Conservation (phyloP, 2,797 vertebrate species). For the Danio tinwini region DNA sequence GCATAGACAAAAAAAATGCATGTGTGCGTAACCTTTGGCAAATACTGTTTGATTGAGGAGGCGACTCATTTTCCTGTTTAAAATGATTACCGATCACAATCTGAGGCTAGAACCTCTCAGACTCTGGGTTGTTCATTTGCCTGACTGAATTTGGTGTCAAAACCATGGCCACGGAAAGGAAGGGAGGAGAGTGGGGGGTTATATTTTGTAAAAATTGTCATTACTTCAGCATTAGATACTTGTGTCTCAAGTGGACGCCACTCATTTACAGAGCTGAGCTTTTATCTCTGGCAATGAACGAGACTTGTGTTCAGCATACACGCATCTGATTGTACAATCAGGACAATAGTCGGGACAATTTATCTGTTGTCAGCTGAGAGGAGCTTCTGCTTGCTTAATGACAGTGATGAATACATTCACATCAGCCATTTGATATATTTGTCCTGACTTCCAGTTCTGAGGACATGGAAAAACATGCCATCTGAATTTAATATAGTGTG, state of each 20-base stretch:
- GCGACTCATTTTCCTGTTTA: conserved; percentile 68
- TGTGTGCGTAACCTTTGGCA: conserved; percentile 78
- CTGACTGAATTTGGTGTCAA: conserved; percentile 56
- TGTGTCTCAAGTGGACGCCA: conserved; percentile 60
- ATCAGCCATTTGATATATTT: conserved; percentile 64
- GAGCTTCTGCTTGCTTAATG: conserved; percentile 60
- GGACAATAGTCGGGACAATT: conserved; percentile 65
- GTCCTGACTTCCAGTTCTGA: conserved; percentile 62
- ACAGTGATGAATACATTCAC: conserved; percentile 70
- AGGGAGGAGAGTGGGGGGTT: conserved; percentile 50
- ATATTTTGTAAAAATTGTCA: conserved; percentile 62
- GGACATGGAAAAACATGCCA: conserved; percentile 67
- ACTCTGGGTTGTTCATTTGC: conserved; percentile 44
- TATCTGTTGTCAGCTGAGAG: conserved; percentile 62
- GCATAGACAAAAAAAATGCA: conserved; percentile 70
- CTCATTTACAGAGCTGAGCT: conserved; percentile 64
- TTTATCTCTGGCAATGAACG: conserved; percentile 67
- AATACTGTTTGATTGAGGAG: conserved; percentile 80
- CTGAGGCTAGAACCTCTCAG: conserved; percentile 41
- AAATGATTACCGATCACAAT: conserved; percentile 79
- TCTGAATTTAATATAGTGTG: conserved; percentile 72
- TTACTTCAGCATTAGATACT: conserved; percentile 70
- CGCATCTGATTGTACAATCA: conserved; percentile 64
- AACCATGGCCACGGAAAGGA: conserved; percentile 53
- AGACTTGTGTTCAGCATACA: conserved; percentile 61